Evolutionary conservation across 2,113 vertebrate genomes (phyloP).

Genomic region (Pitta sordida): DNA sequence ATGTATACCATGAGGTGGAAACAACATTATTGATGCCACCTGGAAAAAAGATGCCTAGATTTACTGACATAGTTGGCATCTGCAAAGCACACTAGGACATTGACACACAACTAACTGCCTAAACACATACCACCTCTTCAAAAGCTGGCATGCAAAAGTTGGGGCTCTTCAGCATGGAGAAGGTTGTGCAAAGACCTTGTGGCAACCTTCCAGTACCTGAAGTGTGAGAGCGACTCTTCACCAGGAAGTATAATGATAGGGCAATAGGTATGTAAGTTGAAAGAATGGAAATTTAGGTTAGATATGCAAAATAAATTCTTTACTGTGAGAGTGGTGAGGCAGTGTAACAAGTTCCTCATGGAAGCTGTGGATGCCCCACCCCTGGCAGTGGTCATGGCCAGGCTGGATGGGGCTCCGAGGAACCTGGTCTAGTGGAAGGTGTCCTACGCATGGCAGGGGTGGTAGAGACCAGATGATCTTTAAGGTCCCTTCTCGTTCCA

Average conservation of each 20-base stretch:
- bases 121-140: neutral
- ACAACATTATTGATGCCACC: fast-evolving
- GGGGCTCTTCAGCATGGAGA: neutral
- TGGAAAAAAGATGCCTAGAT: fast-evolving
- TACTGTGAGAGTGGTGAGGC: neutral
- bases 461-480: fast-evolving
- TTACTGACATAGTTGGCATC: fast-evolving
- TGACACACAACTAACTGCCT: fast-evolving
- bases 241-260: fast-evolving
- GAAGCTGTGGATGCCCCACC: neutral
- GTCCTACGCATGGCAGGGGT: too few relatives aligned
- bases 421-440: too few relatives aligned
- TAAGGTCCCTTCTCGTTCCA: too few relatives aligned
- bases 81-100: fast-evolving
- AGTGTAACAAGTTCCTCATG: neutral
- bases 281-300: neutral
- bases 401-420: fast-evolving
- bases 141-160: neutral
- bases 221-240: neutral
- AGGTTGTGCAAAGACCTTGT: neutral
- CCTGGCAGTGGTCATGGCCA: neutral
- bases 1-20: neutral
- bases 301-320: neutral
- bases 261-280: neutral
- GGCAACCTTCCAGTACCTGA: neutral